Conservation (phyloP, 1,140 invertebrate species). For the Drosophila pseudoananassae region DNA sequence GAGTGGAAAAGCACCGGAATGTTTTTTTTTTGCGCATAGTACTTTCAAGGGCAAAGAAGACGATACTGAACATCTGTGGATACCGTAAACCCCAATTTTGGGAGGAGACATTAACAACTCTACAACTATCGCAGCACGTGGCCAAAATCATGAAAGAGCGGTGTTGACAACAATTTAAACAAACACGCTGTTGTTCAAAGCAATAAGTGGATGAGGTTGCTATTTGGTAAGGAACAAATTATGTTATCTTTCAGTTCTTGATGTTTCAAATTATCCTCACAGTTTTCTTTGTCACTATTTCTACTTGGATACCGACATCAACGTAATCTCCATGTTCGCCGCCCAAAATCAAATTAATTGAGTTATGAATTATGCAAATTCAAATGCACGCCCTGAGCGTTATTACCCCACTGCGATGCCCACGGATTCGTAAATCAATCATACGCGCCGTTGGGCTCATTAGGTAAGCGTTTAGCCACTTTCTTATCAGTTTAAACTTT, state of each 20-base stretch:
- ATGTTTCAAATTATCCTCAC: background rate
- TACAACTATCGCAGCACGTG: no score
- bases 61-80: no score
- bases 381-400: constrained; percentile 44
- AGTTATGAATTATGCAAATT: constrained; percentile 69
- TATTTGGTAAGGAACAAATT: background rate
- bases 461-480: constrained; percentile 15
- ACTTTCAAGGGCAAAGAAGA: no score
- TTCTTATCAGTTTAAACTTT: background rate
- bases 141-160: no score
- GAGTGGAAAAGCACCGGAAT: constrained; percentile 14
- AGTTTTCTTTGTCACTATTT: background rate
- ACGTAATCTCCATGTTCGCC: background rate
- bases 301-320: no score
- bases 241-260: background rate
- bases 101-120: no score
- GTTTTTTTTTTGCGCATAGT: no score
- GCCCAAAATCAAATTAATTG: constrained; percentile 18
- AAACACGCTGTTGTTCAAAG: no score
- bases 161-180: no score
- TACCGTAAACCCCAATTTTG: no score
- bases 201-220: no score
- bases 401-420: constrained; percentile 6
- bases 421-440: constrained; percentile 57
- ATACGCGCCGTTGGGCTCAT: constrained; percentile 67